Percentiles rank a stretch among this genome's conserved stretches.
These are phyloP conservation scores for Metallyticus violacea DNA, from an alignment of 2,888 invertebrate genomes.

Conservation along the genomic window DNA sequence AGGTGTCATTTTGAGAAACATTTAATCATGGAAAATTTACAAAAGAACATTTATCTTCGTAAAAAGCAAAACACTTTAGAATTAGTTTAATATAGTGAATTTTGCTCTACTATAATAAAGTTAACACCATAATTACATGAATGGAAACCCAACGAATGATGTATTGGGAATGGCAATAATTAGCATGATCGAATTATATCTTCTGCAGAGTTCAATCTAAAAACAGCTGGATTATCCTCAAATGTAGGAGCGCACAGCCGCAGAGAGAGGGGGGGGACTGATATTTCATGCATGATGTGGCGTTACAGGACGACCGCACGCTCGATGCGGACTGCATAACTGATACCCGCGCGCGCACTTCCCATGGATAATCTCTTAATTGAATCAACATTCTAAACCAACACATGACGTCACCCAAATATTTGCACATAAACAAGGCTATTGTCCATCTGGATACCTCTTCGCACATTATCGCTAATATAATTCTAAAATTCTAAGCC, in stretches of 20 bases:
- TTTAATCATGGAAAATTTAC: no score
- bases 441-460: no score
- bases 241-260: background rate
- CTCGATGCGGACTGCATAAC: background rate
- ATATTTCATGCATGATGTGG: background rate
- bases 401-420: background rate
- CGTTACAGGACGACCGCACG: background rate
- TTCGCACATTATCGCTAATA: no score
- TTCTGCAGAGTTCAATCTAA: background rate
- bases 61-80: no score
- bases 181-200: background rate
- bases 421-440: background rate
- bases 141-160: background rate
- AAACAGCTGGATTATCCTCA: background rate
- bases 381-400: background rate
- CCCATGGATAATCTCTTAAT: background rate
- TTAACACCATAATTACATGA: background rate
- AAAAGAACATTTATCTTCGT: no score
- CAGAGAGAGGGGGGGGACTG: background rate
- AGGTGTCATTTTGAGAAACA: no score
- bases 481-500: no score
- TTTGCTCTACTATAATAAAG: no score
- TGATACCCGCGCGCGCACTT: background rate
- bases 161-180: background rate
- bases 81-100: no score